A percentile compares a stretch with the other conserved stretches of the same genome.
These are phyloP conservation scores for Tor tambroides DNA, from an alignment of 2,113 vertebrate genomes.

Conservation along the genomic window DNA sequence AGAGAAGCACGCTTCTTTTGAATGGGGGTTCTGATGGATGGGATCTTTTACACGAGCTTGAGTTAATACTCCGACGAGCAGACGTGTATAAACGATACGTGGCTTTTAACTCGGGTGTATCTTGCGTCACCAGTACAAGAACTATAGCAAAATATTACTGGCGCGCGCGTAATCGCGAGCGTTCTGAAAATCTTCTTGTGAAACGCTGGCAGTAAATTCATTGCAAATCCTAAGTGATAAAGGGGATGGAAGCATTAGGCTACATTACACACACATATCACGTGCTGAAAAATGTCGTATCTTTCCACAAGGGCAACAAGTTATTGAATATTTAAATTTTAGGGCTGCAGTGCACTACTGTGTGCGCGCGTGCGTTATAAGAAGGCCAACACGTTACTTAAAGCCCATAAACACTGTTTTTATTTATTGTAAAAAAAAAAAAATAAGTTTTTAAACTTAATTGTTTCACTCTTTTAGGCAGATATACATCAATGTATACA, in stretches of 20 bases:
- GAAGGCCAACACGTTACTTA: too few species aligned
- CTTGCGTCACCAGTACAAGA: background rate
- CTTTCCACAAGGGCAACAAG: conserved; percentile 1
- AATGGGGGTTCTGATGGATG: background rate
- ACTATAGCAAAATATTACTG: background rate
- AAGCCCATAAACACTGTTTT: background rate
- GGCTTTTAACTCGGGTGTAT: background rate
- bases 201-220: conserved; percentile 15
- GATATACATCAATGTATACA: background rate
- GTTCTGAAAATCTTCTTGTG: background rate
- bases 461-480: background rate
- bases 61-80: background rate
- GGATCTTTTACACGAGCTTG: background rate
- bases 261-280: background rate
- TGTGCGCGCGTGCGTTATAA: background rate
- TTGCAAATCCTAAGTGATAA: conserved; percentile 28
- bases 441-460: background rate
- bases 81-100: background rate
- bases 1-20: background rate
- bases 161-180: background rate
- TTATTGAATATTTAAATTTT: conserved; percentile 14
- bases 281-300: background rate
- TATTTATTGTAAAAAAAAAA: background rate
- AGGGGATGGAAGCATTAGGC: background rate
- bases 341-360: background rate